phyloP scores from a whole-genome alignment of 2,888 invertebrate species.

The Papilio elwesi region DNA sequence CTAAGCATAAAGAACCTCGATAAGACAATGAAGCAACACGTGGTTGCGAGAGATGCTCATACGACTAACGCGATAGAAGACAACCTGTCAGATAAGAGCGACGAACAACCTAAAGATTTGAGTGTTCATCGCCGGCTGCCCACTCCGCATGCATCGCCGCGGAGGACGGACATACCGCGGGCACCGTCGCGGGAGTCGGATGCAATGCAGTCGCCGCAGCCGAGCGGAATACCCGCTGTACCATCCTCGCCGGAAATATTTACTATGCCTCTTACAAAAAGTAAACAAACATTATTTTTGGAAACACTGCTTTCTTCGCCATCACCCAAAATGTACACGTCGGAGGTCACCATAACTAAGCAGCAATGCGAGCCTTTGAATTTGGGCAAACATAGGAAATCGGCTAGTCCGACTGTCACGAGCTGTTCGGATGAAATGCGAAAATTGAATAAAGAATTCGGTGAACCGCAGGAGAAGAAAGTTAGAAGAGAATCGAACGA shows the following conservation, averaged over 20 bases:
- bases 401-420: slow-evolving; percentile 89
- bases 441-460: slow-evolving; percentile 80
- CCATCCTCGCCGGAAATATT: slow-evolving; percentile 88
- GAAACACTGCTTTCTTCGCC: slow-evolving; percentile 86
- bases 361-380: slow-evolving; percentile 88
- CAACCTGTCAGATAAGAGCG: slow-evolving; percentile 72
- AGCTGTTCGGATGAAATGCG: slow-evolving; percentile 89
- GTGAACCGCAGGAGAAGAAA: slow-evolving; percentile 77
- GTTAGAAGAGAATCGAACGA: slow-evolving; percentile 67
- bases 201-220: slow-evolving; percentile 89
- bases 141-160: slow-evolving; percentile 75
- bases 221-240: slow-evolving; percentile 88
- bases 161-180: slow-evolving; percentile 79
- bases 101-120: slow-evolving; percentile 85
- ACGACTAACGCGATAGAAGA: slow-evolving; percentile 63
- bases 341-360: slow-evolving; percentile 82
- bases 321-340: slow-evolving; percentile 83
- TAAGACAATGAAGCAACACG: slow-evolving; percentile 57
- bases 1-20: slow-evolving; percentile 75
- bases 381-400: slow-evolving; percentile 87
- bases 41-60: slow-evolving; percentile 56
- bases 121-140: slow-evolving; percentile 82
- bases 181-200: slow-evolving; percentile 88
- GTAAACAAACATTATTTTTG: slow-evolving; percentile 83
- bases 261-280: slow-evolving; percentile 75